Evolutionary conservation across 2,113 vertebrate species (phyloP).

Genomic region (Oophaga pumilio): DNA sequence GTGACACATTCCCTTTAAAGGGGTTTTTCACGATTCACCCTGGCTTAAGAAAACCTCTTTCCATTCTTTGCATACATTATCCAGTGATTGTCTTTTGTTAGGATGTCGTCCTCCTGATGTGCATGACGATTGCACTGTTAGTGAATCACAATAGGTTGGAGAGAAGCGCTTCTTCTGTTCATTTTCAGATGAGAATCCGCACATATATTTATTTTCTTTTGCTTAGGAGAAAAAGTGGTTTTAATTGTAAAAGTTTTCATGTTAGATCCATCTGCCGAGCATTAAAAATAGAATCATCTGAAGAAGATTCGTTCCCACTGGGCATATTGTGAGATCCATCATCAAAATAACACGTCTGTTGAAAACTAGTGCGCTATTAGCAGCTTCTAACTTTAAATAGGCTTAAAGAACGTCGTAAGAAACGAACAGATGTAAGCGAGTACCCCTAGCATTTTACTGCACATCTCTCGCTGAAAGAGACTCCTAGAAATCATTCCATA

Average conservation of each 20-base stretch:
- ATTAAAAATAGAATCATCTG: conserved; percentile 59
- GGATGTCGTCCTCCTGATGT: background rate
- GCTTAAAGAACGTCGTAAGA: conserved; percentile 43
- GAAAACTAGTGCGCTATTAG: conserved; percentile 55
- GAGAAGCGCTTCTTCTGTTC: background rate
- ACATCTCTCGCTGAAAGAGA: conserved; percentile 31
- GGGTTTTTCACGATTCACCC: no score
- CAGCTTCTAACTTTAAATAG: conserved; percentile 56
- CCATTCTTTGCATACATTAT: background rate
- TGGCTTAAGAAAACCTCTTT: no score
- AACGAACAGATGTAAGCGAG: conserved; percentile 54
- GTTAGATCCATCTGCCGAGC: conserved; percentile 52
- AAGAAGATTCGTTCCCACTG: conserved; percentile 52
- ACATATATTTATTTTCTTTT: conserved; percentile 49
- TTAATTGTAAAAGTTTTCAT: conserved; percentile 59
- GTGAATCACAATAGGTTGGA: background rate
- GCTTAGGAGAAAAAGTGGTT: conserved; percentile 21
- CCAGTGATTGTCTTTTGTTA: background rate
- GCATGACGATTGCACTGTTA: background rate
- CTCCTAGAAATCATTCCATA: conserved; percentile 20
- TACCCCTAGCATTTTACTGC: conserved; percentile 49
- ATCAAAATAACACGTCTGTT: conserved; percentile 58
- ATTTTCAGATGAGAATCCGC: background rate
- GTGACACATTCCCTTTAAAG: no score
- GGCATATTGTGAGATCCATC: conserved; percentile 58